Evolutionary conservation across 23 tunicate species (phyloP).

Genomic region (Clavelina lepadiformis): DNA sequence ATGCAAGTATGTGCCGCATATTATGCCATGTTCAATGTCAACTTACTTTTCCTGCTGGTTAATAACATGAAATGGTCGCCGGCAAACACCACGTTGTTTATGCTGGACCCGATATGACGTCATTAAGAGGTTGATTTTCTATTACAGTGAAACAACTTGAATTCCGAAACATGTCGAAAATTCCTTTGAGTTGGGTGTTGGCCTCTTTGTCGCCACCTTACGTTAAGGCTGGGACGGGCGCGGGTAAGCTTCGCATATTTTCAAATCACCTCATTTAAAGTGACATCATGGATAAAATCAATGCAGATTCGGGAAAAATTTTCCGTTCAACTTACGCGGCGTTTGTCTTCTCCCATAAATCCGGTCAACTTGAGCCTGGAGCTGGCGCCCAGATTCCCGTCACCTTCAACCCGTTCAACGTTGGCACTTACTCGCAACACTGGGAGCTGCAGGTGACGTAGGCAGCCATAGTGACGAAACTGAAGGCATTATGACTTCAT

Average conservation of each 20-base stretch:
- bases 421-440: constrained; percentile 61
- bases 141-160: constrained; percentile 53
- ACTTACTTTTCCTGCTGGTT: too few relatives aligned
- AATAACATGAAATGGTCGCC: too few relatives aligned
- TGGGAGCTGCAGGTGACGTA: constrained; percentile 91
- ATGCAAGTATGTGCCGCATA: too few relatives aligned
- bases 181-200: constrained; percentile 31
- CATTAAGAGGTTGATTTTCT: background rate
- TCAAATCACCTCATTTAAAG: background rate
- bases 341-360: constrained; percentile 55
- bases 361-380: constrained; percentile 60
- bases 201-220: constrained; percentile 50
- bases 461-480: too few relatives aligned
- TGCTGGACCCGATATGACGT: too few relatives aligned
- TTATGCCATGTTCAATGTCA: too few relatives aligned
- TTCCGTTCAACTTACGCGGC: constrained; percentile 79
- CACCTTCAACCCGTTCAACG: constrained; percentile 73
- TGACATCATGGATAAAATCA: too few relatives aligned
- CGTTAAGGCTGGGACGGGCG: constrained; percentile 14
- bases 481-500: too few relatives aligned
- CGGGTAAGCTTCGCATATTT: constrained; percentile 6
- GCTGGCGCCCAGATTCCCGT: constrained; percentile 68
- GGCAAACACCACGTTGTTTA: too few relatives aligned
- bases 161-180: constrained; percentile 51
- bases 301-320: constrained; percentile 32